phyloP scores from a whole-genome alignment of 2,888 invertebrate species.

The Dione vanillae region DNA sequence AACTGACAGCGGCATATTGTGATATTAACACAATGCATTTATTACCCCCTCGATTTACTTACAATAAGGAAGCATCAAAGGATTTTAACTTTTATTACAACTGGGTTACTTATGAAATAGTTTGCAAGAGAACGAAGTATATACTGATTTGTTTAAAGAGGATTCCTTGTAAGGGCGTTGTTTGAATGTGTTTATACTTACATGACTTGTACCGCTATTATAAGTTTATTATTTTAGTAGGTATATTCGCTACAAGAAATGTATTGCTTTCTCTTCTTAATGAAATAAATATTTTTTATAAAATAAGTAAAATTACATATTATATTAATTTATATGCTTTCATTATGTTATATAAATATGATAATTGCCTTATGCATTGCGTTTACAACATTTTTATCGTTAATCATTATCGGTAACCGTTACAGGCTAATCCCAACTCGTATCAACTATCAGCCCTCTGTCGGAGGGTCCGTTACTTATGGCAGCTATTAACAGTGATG shows the following conservation, averaged over 20 bases:
- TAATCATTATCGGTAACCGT: constrained; percentile 42
- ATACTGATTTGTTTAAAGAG: constrained; percentile 59
- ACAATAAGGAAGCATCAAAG: constrained; percentile 30
- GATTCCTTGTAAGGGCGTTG: constrained; percentile 58
- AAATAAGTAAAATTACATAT: too few relatives aligned
- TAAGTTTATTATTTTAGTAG: constrained; percentile 22
- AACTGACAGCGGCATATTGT: constrained; percentile 84
- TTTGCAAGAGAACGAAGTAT: neutral
- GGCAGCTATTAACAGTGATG: constrained; percentile 79
- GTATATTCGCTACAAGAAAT: neutral
- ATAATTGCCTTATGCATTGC: constrained; percentile 5
- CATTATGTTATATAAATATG: neutral
- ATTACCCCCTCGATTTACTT: constrained; percentile 60
- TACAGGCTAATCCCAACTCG: constrained; percentile 69
- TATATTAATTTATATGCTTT: neutral
- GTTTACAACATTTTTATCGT: constrained; percentile 5
- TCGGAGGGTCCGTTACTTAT: constrained; percentile 61
- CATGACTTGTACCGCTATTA: constrained; percentile 54
- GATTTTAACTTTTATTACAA: constrained; percentile 49
- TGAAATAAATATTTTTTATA: neutral
- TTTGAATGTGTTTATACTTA: constrained; percentile 41
- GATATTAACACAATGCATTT: constrained; percentile 80
- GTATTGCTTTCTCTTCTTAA: neutral
- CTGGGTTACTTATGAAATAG: constrained; percentile 41
- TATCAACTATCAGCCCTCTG: constrained; percentile 63